Base-by-base conservation (phyloP, 2,113 vertebrate species). In the Pica pica region DNA sequence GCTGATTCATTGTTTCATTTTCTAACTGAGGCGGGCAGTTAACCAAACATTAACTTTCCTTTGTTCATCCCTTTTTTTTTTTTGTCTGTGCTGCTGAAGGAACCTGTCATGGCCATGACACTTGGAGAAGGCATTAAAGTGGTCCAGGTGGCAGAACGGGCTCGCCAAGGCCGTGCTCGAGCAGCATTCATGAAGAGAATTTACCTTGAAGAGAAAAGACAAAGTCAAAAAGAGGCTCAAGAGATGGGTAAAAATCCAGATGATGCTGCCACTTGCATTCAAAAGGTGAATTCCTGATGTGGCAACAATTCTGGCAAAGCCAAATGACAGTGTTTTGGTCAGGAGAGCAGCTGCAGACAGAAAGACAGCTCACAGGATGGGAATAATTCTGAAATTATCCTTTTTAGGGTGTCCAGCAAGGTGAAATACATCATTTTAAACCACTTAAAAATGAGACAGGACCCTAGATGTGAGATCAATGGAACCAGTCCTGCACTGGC, bases 141-240 rank as follows among this genome's bases (percentile, higher is more conserved):
- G 15, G 97, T 99, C 76, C 98, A 99, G 90, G 70, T 98, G 19
- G 97, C 98, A 1, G 98, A 99, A 89, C 90, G 98, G 20, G 98
- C 98, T 3, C 98, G 98, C 30, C 98, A 99, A 71, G 98, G 98
- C 13, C 98, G 98, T 1, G 91, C 97, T 11, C 92, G 98, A 81
- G 98, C 98, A 1, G 76, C 84, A 3, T 98, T 98, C 96, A 98
- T 99, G 98, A 98, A 89, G 60, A 94, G 93, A 52, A 98, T 98
- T 67, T 98, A 95, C 56, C 91, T 96, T 2, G 96, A 98, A 59
- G 97, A 98, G 27, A 94, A 94, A 52, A 97, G 87, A n/a, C 94
- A 91, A 16, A 78, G 86, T 30, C 91, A 57, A 52, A 27, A 55
- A 16, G 47, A 60, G 0, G 57, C 75, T 3, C 7, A 13, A 10